Percentiles rank a stretch among this genome's conserved stretches.
Evolutionary conservation across 2,113 vertebrate species (phyloP).

Genomic region (Tyrannus savana): DNA sequence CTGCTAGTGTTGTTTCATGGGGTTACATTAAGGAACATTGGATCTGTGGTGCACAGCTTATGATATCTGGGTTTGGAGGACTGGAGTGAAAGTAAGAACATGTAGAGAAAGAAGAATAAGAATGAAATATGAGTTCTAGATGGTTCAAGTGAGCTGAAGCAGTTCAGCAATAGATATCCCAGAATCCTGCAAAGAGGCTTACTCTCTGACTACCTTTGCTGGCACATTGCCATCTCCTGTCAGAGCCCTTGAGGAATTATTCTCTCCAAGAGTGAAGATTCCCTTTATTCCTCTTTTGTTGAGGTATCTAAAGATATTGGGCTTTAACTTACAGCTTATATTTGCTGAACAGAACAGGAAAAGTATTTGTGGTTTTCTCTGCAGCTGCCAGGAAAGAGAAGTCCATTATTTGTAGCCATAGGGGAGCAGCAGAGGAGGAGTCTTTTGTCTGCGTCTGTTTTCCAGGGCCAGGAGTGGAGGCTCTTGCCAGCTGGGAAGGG

Average conservation of each 20-base stretch:
- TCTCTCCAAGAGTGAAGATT: background rate
- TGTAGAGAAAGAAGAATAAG: background rate
- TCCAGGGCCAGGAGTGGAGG: background rate
- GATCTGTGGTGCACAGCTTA: conserved; percentile 8
- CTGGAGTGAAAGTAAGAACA: background rate
- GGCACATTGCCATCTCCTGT: fast-evolving
- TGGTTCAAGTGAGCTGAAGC: background rate
- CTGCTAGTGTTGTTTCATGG: background rate
- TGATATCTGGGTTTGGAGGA: background rate
- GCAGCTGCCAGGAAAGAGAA: background rate
- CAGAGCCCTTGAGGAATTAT: background rate
- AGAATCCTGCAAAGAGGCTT: background rate
- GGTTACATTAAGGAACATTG: background rate
- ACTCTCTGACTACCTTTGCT: background rate
- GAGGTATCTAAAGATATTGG: background rate
- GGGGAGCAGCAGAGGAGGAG: background rate
- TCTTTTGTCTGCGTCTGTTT: background rate
- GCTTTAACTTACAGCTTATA: background rate
- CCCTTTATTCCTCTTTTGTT: background rate
- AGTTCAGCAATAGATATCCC: background rate
- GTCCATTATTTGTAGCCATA: conserved; percentile 12
- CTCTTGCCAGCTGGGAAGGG: background rate
- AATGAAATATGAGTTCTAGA: conserved; percentile 30
- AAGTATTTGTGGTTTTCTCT: background rate
- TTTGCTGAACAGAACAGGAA: background rate